Evolutionary conservation across 2,888 invertebrate genomes (phyloP).

Genomic region (Pachydiplax longipennis): DNA sequence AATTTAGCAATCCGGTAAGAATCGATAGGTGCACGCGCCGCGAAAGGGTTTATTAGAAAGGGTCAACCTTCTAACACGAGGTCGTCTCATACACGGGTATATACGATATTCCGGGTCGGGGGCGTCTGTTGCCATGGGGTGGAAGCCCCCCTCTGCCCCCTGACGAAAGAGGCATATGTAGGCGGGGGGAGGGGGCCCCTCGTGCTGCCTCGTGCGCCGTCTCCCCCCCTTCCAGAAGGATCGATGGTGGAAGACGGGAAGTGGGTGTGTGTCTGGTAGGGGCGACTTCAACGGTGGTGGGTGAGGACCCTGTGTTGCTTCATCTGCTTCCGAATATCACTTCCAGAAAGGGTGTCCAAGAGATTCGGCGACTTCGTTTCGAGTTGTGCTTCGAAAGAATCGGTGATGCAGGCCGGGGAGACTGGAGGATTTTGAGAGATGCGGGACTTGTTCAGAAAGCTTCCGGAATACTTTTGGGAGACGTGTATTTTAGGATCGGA

Average conservation of each 20-base stretch:
- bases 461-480: too few relatives aligned
- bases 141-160: slow-evolving; percentile 51
- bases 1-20: too few relatives aligned
- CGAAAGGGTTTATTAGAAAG: too few relatives aligned
- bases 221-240: neutral
- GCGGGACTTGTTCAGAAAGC: too few relatives aligned
- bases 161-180: slow-evolving; percentile 45
- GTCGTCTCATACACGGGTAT: slow-evolving; percentile 50
- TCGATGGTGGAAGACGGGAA: neutral
- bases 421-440: too few relatives aligned
- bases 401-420: too few relatives aligned
- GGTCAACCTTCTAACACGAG: neutral
- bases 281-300: neutral
- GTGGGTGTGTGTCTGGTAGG: neutral
- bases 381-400: too few relatives aligned
- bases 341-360: too few relatives aligned
- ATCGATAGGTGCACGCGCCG: too few relatives aligned
- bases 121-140: slow-evolving; percentile 50
- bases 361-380: too few relatives aligned
- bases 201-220: neutral
- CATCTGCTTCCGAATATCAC: neutral
- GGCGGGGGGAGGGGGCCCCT: slow-evolving; percentile 45
- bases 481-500: too few relatives aligned
- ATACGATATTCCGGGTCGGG: slow-evolving; percentile 2
- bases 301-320: neutral